Evolutionary conservation across 2,113 vertebrate genomes (phyloP).

Genomic region (Australoheros scitulus): DNA sequence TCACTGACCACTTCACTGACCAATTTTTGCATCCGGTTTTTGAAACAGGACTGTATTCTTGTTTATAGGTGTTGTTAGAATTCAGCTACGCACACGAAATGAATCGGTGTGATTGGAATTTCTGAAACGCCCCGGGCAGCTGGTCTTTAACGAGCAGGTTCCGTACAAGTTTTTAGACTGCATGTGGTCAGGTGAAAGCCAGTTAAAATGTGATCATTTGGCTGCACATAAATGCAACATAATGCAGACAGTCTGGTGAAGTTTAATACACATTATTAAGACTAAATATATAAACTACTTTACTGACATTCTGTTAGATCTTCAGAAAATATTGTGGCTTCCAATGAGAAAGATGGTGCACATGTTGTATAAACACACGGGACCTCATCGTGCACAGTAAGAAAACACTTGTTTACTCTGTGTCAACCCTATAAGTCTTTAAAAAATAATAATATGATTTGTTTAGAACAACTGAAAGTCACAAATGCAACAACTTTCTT

Average conservation of each 20-base stretch:
- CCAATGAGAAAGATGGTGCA: background rate
- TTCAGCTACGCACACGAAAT: background rate
- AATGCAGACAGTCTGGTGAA: background rate
- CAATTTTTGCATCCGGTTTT: background rate
- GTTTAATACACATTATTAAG: background rate
- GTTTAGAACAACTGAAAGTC: background rate
- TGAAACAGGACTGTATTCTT: background rate
- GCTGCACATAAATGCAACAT: background rate
- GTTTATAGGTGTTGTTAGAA: background rate
- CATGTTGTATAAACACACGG: background rate
- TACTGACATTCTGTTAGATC: background rate
- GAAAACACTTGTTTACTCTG: background rate
- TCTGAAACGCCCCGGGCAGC: background rate
- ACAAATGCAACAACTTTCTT: background rate
- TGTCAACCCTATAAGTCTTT: no score
- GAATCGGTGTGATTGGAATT: background rate
- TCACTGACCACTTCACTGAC: background rate
- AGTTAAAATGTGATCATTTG: background rate
- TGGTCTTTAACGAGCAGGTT: background rate
- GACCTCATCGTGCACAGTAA: background rate
- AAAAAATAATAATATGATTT: background rate
- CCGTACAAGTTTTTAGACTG: background rate
- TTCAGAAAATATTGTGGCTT: background rate
- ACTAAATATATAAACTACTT: background rate
- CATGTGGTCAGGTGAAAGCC: background rate